phyloP scores from a whole-genome alignment of 2,888 invertebrate species.

The Nasonovia ribisnigri region DNA sequence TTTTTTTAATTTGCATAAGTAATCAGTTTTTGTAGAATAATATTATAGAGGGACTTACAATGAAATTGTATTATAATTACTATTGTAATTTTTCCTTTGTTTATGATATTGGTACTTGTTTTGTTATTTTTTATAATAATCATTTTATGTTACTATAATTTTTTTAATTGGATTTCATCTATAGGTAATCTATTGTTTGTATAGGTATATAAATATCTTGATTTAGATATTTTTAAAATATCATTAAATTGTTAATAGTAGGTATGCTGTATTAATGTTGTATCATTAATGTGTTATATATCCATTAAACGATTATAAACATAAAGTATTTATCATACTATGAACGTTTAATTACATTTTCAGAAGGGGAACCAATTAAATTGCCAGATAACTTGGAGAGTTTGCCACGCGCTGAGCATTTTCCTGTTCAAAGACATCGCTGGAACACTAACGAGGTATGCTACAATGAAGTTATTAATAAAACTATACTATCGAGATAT shows the following conservation, averaged over 20 bases:
- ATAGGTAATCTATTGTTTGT: neutral
- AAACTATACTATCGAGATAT: neutral
- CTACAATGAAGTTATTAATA: neutral
- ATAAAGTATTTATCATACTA: constrained; percentile 24
- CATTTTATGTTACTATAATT: neutral
- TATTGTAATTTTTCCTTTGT: neutral
- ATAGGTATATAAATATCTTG: neutral
- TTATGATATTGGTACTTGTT: neutral
- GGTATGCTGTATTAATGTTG: neutral
- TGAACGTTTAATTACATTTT: constrained; percentile 66
- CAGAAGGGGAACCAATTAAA: constrained; percentile 93
- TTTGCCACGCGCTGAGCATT: constrained; percentile 92
- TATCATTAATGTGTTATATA: constrained; percentile 5
- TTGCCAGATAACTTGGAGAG: constrained; percentile 95
- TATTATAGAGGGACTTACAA: neutral
- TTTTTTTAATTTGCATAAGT: neutral
- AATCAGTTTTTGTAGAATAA: neutral
- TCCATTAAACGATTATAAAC: neutral
- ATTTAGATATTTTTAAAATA: neutral
- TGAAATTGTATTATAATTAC: neutral
- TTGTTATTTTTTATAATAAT: neutral
- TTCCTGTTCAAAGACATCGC: constrained; percentile 93
- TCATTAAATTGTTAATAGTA: neutral
- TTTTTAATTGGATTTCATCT: neutral
- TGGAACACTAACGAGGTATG: constrained; percentile 99